A percentile compares a stretch with the other conserved stretches of the same genome.
Evolutionary conservation across 2,113 vertebrate genomes (phyloP).

Genomic region (Myotis lucifugus): DNA sequence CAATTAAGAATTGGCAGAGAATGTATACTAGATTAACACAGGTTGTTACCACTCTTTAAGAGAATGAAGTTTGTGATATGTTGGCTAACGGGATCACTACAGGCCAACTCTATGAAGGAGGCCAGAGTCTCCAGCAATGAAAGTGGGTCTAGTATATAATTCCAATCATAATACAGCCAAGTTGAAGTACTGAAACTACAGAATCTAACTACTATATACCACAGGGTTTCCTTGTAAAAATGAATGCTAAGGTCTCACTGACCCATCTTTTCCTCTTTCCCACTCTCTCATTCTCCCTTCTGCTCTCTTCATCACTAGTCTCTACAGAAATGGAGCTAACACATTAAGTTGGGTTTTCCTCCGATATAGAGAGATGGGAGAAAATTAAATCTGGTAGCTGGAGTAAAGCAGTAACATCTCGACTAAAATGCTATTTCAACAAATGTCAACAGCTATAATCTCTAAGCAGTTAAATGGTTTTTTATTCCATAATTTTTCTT

Average conservation of each 20-base stretch:
- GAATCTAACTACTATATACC: neutral
- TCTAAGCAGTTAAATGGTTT: neutral
- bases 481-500: neutral
- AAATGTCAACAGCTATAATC: neutral
- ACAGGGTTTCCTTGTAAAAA: neutral
- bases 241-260: neutral
- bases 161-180: neutral
- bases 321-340: neutral
- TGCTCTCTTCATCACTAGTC: neutral
- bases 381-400: neutral
- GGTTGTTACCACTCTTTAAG: neutral
- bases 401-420: neutral
- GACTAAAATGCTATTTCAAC: neutral
- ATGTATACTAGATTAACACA: neutral
- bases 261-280: neutral
- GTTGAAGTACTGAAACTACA: neutral
- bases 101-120: neutral
- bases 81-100: neutral
- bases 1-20: slow-evolving; percentile 9
- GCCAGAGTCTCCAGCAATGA: neutral
- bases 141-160: neutral
- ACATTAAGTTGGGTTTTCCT: neutral
- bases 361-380: neutral
- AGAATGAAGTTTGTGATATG: neutral
- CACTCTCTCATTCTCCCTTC: neutral